Evolutionary conservation across 2,888 invertebrate genomes (phyloP).

Genomic region (Trissolcus japonicus): DNA sequence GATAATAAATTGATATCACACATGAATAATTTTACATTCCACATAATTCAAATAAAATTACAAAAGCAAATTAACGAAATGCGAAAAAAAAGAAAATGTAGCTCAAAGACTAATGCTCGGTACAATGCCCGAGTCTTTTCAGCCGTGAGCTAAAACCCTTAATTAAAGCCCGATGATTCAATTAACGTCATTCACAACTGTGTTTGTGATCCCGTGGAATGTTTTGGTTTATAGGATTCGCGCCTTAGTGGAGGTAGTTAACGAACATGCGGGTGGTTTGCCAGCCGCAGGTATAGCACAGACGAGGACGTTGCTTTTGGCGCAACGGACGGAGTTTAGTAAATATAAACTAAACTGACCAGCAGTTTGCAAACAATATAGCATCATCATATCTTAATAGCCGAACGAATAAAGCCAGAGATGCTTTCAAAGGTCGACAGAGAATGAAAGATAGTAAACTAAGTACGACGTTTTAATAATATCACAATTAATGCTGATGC

Average conservation of each 20-base stretch:
- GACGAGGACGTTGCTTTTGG: constrained; percentile 30
- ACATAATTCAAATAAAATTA: too few relatives aligned
- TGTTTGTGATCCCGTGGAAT: constrained; percentile 38
- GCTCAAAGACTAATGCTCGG: not conserved
- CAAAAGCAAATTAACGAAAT: not conserved
- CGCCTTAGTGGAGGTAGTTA: constrained; percentile 43
- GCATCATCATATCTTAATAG: constrained; percentile 39
- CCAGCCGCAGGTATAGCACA: constrained; percentile 38
- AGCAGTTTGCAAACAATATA: constrained; percentile 36
- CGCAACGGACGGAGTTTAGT: constrained; percentile 25
- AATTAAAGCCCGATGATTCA: constrained; percentile 41
- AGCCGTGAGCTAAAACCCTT: constrained; percentile 2
- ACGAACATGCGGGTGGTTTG: constrained; percentile 49
- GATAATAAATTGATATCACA: too few relatives aligned
- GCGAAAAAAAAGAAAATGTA: not conserved
- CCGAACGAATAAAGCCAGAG: not conserved
- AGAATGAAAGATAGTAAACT: too few relatives aligned
- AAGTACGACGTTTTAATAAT: too few relatives aligned
- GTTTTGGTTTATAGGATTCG: constrained; percentile 52
- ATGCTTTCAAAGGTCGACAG: too few relatives aligned
- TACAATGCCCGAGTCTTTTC: not conserved
- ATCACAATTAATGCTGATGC: constrained; percentile 3
- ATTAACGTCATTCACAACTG: constrained; percentile 44
- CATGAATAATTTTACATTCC: too few relatives aligned
- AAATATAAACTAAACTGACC: constrained; percentile 43